Evolutionary conservation across 2,888 invertebrate species (phyloP).

Genomic region (Gasteruption jaculator): DNA sequence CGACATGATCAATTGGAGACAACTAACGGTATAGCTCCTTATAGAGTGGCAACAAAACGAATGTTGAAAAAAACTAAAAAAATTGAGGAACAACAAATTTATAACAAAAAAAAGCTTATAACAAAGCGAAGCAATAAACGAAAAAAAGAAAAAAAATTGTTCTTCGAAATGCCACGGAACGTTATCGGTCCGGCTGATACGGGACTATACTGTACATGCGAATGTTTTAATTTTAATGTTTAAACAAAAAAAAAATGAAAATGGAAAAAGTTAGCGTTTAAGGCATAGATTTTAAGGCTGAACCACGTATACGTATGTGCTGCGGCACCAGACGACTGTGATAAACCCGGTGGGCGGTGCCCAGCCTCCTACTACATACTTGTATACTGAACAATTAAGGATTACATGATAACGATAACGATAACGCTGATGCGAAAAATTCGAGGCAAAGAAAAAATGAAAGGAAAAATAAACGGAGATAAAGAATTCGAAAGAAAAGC

Average conservation of each 20-base stretch:
- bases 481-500: conserved; percentile 23
- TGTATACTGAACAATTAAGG: conserved; percentile 42
- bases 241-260: conserved; percentile 24
- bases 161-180: not conserved
- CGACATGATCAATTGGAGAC: conserved; percentile 35
- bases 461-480: conserved; percentile 25
- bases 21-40: conserved; percentile 36
- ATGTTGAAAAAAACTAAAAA: conserved; percentile 6
- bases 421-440: too few species aligned
- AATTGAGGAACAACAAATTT: not conserved
- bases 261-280: too few species aligned
- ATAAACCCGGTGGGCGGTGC: conserved; percentile 53
- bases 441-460: conserved; percentile 19
- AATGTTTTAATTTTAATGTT: conserved; percentile 12
- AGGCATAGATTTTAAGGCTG: conserved; percentile 51
- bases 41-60: conserved; percentile 20
- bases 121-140: conserved; percentile 8
- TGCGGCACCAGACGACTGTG: conserved; percentile 53
- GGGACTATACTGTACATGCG: conserved; percentile 37
- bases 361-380: conserved; percentile 53
- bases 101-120: conserved; percentile 4
- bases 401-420: too few species aligned
- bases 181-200: conserved; percentile 18
- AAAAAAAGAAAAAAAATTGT: not conserved
- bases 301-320: conserved; percentile 54